phyloP scores from a whole-genome alignment of 2,113 vertebrate genomes.

The Talpa occidentalis region DNA sequence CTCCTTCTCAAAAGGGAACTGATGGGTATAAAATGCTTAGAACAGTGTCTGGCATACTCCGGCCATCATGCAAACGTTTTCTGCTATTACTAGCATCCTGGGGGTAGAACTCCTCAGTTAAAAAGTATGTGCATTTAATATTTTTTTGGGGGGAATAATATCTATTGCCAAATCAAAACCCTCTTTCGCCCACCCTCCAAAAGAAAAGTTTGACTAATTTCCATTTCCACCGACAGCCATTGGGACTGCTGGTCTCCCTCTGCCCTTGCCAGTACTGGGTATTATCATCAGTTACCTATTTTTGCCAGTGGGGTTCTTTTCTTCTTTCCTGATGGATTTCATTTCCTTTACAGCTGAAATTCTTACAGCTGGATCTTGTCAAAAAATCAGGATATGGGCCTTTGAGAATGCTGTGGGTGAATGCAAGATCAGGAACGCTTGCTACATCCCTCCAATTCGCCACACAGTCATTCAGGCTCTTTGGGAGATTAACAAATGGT shows the following conservation, averaged over 20 bases:
- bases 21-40: neutral
- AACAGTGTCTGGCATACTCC: neutral
- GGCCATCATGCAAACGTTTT: neutral
- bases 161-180: neutral
- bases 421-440: neutral
- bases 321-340: neutral
- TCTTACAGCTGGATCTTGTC: neutral
- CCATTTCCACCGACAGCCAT: neutral
- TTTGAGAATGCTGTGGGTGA: neutral
- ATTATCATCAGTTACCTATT: neutral
- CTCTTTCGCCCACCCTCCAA: neutral
- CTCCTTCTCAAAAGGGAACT: neutral
- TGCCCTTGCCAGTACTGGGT: neutral
- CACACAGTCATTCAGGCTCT: neutral
- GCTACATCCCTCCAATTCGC: neutral
- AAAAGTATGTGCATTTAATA: neutral
- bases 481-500: constrained; percentile 52
- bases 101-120: neutral
- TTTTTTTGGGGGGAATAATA: neutral
- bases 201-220: neutral
- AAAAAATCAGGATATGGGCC: neutral
- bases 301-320: neutral
- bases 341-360: neutral
- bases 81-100: neutral
- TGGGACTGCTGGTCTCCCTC: neutral